Evolutionary conservation across 2,888 invertebrate genomes (phyloP).

Genomic region (Latrodectus hesperus): DNA sequence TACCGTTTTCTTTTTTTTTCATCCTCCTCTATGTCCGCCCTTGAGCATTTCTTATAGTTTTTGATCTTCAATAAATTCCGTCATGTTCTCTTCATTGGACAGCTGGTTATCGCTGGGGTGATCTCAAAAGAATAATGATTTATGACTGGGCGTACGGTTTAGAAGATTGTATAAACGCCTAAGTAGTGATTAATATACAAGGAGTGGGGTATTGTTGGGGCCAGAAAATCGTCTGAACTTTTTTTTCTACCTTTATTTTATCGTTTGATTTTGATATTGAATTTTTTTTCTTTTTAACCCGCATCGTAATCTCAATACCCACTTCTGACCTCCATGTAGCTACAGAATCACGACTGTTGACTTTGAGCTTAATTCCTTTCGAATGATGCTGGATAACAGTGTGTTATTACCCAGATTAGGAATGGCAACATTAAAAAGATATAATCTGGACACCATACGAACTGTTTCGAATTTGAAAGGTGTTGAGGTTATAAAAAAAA

Average conservation of each 20-base stretch:
- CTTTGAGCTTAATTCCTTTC: conserved; percentile 41
- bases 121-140: conserved; percentile 41
- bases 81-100: conserved; percentile 46
- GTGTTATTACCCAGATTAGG: conserved; percentile 34
- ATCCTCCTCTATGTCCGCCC: not conserved
- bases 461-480: conserved; percentile 29
- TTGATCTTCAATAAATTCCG: conserved; percentile 29
- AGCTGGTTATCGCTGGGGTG: conserved; percentile 19
- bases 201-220: conserved; percentile 40
- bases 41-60: not conserved
- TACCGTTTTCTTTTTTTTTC: not conserved
- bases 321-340: not conserved
- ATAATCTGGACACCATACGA: conserved; percentile 11
- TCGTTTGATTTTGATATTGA: not conserved
- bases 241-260: conserved; percentile 21
- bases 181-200: conserved; percentile 61
- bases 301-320: not conserved
- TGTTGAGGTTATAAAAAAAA: conserved; percentile 18
- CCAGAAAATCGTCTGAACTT: not conserved
- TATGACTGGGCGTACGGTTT: conserved; percentile 39
- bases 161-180: conserved; percentile 53
- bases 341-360: conserved; percentile 40
- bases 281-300: conserved; percentile 10
- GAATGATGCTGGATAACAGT: conserved; percentile 10
- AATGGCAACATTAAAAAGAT: conserved; percentile 22